phyloP scores from a whole-genome alignment of 2,113 vertebrate genomes.

The Falcunculus frontatus region DNA sequence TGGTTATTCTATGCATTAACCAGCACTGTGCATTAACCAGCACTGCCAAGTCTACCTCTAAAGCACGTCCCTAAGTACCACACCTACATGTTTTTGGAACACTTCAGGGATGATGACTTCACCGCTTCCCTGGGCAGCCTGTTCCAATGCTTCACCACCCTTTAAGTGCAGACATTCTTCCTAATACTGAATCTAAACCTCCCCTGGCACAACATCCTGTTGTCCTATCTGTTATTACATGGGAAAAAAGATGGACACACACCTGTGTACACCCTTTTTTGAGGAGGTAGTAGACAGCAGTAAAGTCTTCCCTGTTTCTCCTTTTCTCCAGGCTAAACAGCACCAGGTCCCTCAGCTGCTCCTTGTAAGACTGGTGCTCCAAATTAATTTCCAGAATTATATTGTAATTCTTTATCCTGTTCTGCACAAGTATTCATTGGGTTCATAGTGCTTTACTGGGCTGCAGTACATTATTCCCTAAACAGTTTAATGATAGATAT shows the following conservation, averaged over 20 bases:
- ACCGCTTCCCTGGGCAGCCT: not conserved
- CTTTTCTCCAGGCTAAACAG: not conserved
- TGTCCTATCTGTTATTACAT: not conserved
- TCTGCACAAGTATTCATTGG: not conserved
- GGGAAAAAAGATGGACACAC: not conserved
- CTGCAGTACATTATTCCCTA: not conserved
- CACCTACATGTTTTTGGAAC: not conserved
- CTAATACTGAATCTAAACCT: not conserved
- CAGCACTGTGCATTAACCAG: not conserved
- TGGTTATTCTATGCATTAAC: not conserved
- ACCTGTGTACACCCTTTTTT: not conserved
- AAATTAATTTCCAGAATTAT: not conserved
- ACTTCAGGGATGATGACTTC: not conserved
- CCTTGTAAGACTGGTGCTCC: not conserved
- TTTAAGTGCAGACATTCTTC: not conserved
- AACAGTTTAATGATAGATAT: not conserved
- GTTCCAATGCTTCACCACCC: not conserved
- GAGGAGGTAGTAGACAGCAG: not conserved
- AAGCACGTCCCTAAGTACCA: no score
- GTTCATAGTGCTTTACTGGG: not conserved
- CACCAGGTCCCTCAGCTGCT: not conserved
- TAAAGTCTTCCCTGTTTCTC: not conserved
- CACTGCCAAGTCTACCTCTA: not conserved
- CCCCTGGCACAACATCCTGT: accelerated
- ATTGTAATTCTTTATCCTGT: not conserved